These are phyloP conservation scores for Ditylenchus dipsaci DNA, from an alignment of 1,140 invertebrate genomes.

Conservation along the genomic window DNA sequence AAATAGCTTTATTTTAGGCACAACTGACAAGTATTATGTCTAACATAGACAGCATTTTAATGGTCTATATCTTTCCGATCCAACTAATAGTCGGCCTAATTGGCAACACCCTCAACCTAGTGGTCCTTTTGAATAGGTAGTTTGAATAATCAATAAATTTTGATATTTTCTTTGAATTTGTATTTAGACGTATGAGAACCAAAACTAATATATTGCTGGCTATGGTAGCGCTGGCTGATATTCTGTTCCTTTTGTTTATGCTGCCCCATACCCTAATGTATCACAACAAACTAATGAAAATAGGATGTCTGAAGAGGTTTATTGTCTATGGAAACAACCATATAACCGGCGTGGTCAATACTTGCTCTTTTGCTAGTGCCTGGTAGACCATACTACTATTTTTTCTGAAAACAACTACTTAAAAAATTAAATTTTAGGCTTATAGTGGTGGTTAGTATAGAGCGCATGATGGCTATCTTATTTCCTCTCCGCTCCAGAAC, in stretches of 20 bases:
- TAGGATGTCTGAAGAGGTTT: conserved; percentile 16
- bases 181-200: conserved; percentile 39
- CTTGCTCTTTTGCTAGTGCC: conserved; percentile 38
- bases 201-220: conserved; percentile 45
- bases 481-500: conserved; percentile 31
- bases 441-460: conserved; percentile 46
- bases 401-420: background rate
- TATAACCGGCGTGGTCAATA: conserved; percentile 39
- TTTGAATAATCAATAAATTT: conserved; percentile 20
- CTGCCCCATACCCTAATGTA: conserved; percentile 41
- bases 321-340: conserved; percentile 33
- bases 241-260: conserved; percentile 43
- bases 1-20: no score
- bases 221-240: conserved; percentile 41
- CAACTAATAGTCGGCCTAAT: conserved; percentile 39
- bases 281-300: conserved; percentile 19
- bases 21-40: no score
- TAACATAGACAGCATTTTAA: conserved; percentile 29
- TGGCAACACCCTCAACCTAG: conserved; percentile 38
- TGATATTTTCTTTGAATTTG: background rate
- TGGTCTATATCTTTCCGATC: conserved; percentile 42
- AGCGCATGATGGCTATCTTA: conserved; percentile 38
- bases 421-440: conserved; percentile 25
- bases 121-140: conserved; percentile 47
- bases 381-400: conserved; percentile 40